Conservation (phyloP, 2,113 vertebrate species). For the Phoxinus phoxinus region DNA sequence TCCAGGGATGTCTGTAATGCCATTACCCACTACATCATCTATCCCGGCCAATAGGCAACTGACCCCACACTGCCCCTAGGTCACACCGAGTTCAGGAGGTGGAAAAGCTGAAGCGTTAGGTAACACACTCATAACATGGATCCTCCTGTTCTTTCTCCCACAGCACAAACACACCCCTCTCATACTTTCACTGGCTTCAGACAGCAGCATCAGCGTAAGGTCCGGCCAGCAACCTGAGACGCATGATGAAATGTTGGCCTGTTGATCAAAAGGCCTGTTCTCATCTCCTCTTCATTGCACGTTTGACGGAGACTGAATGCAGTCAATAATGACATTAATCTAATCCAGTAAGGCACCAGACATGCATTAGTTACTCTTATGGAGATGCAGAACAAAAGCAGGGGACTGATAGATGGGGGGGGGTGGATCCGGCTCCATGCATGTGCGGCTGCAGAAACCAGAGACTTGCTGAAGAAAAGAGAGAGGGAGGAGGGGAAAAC, state of each 20-base stretch:
- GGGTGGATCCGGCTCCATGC: conserved; percentile 46
- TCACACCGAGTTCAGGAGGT: conserved; percentile 75
- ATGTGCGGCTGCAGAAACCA: conserved; percentile 48
- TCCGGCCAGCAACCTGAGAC: conserved; percentile 44
- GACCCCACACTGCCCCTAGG: conserved; percentile 73
- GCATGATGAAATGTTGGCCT: conserved; percentile 43
- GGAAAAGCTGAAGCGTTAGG: conserved; percentile 52
- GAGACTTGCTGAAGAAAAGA: conserved; percentile 47
- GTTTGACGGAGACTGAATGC: conserved; percentile 55
- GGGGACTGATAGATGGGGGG: conserved; percentile 55
- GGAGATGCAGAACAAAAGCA: conserved; percentile 54
- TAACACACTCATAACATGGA: conserved; percentile 36
- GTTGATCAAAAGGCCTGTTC: conserved; percentile 54
- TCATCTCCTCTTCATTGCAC: conserved; percentile 47
- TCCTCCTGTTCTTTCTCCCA: conserved; percentile 35
- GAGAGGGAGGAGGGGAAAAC: conserved; percentile 43
- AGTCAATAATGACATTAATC: conserved; percentile 58
- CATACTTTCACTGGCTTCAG: conserved; percentile 3
- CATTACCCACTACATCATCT: conserved; percentile 74
- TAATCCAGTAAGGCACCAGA: conserved; percentile 58
- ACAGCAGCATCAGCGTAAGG: conserved; percentile 10
- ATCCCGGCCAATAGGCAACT: conserved; percentile 79
- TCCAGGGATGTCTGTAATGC: conserved; percentile 76
- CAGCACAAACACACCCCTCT: conserved; percentile 1
- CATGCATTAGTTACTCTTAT: conserved; percentile 61